A percentile compares a stretch with the other conserved stretches of the same genome.
Evolutionary conservation across 2,888 invertebrate species (phyloP).

Genomic region (Limnephilus auricula): DNA sequence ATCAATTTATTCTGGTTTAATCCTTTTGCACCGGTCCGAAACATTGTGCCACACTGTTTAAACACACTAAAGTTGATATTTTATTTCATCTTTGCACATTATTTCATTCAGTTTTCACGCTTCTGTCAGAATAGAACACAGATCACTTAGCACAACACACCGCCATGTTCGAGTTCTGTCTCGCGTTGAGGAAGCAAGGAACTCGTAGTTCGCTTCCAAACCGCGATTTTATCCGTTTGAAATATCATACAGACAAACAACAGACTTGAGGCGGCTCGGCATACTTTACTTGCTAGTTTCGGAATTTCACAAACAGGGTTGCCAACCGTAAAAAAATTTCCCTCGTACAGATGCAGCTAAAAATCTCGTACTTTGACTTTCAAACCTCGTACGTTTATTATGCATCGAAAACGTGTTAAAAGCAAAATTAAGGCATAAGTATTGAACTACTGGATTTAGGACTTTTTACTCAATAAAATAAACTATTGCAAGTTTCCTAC

Average conservation of each 20-base stretch:
- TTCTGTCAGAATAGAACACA: slow-evolving; percentile 53
- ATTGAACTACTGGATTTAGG: too few species aligned
- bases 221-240: neutral
- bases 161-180: slow-evolving; percentile 47
- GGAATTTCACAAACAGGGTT: slow-evolving; percentile 10
- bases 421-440: too few species aligned
- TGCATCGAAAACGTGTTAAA: too few species aligned
- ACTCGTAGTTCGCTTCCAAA: slow-evolving; percentile 2
- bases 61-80: slow-evolving; percentile 73
- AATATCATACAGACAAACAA: neutral
- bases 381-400: too few species aligned
- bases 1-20: slow-evolving; percentile 76
- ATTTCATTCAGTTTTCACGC: slow-evolving; percentile 60
- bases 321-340: too few species aligned
- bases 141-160: slow-evolving; percentile 37
- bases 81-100: slow-evolving; percentile 74
- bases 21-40: slow-evolving; percentile 75
- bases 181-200: slow-evolving; percentile 14
- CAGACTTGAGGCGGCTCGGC: neutral
- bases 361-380: too few species aligned
- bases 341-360: too few species aligned
- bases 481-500: too few species aligned
- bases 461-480: too few species aligned
- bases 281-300: neutral
- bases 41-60: slow-evolving; percentile 74